Conservation (phyloP, 2,797 vertebrate species). For the Darevskia nairensis region DNA sequence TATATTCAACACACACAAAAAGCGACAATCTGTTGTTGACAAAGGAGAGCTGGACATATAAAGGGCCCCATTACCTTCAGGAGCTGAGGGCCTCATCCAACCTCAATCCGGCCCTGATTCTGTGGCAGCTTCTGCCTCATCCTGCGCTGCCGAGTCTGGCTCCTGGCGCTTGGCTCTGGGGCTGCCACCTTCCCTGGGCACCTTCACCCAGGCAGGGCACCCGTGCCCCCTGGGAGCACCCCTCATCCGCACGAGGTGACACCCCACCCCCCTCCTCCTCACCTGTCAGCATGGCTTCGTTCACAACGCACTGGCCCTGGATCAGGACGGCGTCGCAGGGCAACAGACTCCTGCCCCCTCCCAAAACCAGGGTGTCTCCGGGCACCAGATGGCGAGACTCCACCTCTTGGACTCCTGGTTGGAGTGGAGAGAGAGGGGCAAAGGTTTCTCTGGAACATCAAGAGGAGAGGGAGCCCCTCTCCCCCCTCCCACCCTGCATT, state of each 20-base stretch:
- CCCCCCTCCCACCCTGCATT: background rate
- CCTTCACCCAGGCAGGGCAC: too few species aligned
- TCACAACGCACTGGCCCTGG: slow-evolving; percentile 77
- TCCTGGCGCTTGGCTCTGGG: background rate
- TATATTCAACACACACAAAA: too few species aligned
- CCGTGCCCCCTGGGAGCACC: too few species aligned
- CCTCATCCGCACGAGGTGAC: too few species aligned
- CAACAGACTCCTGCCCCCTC: slow-evolving; percentile 71
- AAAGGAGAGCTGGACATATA: too few species aligned
- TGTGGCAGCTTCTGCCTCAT: background rate
- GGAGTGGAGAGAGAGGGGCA: slow-evolving; percentile 45
- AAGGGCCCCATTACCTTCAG: too few species aligned
- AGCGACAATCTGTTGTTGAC: too few species aligned
- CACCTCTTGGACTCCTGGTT: slow-evolving; percentile 71
- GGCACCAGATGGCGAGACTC: slow-evolving; percentile 79
- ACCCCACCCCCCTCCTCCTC: background rate
- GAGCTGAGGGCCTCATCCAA: too few species aligned
- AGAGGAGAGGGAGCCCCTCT: background rate
- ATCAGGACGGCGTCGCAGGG: slow-evolving; percentile 81
- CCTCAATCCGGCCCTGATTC: too few species aligned
- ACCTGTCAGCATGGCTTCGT: slow-evolving; percentile 85
- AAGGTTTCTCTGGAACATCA: slow-evolving; percentile 23
- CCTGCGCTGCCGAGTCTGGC: background rate
- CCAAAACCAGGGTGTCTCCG: slow-evolving; percentile 78
- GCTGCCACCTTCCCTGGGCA: too few species aligned